These are phyloP conservation scores for Zelleria hepariella DNA, from an alignment of 2,888 invertebrate genomes.

Conservation along the genomic window DNA sequence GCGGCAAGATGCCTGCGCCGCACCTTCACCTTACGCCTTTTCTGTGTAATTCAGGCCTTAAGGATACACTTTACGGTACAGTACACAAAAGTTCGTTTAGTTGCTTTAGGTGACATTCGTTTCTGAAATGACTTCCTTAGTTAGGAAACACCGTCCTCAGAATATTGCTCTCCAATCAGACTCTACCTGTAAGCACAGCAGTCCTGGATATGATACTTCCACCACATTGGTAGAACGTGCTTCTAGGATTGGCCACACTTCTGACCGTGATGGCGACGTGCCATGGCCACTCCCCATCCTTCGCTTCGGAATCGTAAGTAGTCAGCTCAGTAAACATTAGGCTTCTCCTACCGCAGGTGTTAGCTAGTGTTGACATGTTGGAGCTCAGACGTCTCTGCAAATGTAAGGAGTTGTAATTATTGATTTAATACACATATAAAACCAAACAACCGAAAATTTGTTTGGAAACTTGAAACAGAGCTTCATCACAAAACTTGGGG, in stretches of 20 bases:
- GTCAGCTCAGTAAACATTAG: slow-evolving; percentile 45
- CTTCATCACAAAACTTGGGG: too few relatives aligned
- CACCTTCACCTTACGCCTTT: too few relatives aligned
- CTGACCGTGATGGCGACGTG: slow-evolving; percentile 48
- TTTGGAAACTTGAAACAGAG: background rate
- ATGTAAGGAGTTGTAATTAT: slow-evolving; percentile 31
- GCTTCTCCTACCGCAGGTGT: slow-evolving; percentile 47
- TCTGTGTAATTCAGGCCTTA: too few relatives aligned
- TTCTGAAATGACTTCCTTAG: too few relatives aligned
- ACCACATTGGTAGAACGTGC: slow-evolving; percentile 42
- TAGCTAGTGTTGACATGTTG: slow-evolving; percentile 19
- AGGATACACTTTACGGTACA: too few relatives aligned
- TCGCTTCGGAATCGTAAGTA: slow-evolving; percentile 40
- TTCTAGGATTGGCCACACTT: slow-evolving; percentile 16
- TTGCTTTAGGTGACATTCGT: too few relatives aligned
- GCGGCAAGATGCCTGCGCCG: too few relatives aligned
- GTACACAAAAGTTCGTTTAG: too few relatives aligned
- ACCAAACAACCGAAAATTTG: background rate
- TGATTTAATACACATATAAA: background rate
- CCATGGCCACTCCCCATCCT: slow-evolving; percentile 62
- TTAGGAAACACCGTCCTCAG: too few relatives aligned
- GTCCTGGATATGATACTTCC: slow-evolving; percentile 55
- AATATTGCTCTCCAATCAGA: too few relatives aligned
- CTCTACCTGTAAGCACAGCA: slow-evolving; percentile 53
- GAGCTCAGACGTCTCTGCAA: slow-evolving; percentile 30